Percentiles rank a stretch among this genome's conserved stretches.
These are phyloP conservation scores for Cybosia mesomella DNA, from an alignment of 2,888 invertebrate species.

Conservation along the genomic window DNA sequence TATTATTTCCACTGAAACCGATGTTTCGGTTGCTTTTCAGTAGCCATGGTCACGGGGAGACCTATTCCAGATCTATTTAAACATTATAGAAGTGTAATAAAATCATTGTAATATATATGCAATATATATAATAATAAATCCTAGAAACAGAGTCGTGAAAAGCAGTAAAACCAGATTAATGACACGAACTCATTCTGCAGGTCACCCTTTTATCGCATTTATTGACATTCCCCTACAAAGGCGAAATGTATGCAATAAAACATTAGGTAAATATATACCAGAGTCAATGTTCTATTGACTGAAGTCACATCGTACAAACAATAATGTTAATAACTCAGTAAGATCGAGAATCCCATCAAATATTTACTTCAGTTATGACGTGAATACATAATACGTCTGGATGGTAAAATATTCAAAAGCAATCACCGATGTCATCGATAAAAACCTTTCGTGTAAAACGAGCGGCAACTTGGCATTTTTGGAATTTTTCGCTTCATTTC, in stretches of 20 bases:
- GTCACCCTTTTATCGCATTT: constrained; percentile 22
- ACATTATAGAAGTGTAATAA: neutral
- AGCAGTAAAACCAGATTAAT: constrained; percentile 17
- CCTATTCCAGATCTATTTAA: too few species aligned
- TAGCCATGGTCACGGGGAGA: too few species aligned
- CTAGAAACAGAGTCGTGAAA: constrained; percentile 18
- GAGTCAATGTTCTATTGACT: constrained; percentile 35
- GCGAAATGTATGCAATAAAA: constrained; percentile 24
- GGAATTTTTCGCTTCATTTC: constrained; percentile 63
- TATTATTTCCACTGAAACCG: too few species aligned
- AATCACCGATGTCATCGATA: constrained; percentile 65
- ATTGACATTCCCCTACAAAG: constrained; percentile 9
- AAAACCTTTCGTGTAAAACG: constrained; percentile 65
- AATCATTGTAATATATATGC: neutral
- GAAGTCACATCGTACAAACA: constrained; percentile 51
- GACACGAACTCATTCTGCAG: constrained; percentile 21
- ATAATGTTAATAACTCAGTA: constrained; percentile 60
- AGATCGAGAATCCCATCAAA: constrained; percentile 54
- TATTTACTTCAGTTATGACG: constrained; percentile 60
- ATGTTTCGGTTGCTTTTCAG: too few species aligned
- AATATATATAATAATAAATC: too few species aligned
- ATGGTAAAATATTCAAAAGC: constrained; percentile 71
- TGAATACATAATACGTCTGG: constrained; percentile 64
- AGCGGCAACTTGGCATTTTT: constrained; percentile 62
- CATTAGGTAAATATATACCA: constrained; percentile 30